Conservation (phyloP, 2,888 invertebrate genomes). For the Ethmia dodecea region DNA sequence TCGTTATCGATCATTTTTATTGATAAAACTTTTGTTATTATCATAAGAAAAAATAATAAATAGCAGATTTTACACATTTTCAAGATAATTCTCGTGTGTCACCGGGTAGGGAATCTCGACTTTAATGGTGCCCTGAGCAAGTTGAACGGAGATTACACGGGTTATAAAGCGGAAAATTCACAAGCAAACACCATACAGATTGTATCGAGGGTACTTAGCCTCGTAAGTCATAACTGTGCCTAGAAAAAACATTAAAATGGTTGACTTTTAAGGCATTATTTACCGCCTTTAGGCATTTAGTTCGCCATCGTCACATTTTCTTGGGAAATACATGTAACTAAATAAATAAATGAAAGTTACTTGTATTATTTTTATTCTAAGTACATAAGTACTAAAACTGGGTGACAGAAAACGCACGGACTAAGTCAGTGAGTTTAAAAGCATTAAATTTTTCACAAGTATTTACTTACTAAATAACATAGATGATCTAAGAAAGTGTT, state of each 20-base stretch:
- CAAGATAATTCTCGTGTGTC: too few species aligned
- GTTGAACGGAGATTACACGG: constrained; percentile 46
- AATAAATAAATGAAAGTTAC: not conserved
- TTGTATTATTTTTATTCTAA: too few species aligned
- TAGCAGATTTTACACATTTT: constrained; percentile 2
- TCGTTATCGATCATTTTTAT: constrained; percentile 46
- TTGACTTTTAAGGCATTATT: not conserved
- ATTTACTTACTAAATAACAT: too few species aligned
- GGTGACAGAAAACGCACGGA: too few species aligned
- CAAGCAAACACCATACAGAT: not conserved
- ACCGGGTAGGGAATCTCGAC: too few species aligned
- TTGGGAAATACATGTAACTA: not conserved
- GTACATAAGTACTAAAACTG: too few species aligned
- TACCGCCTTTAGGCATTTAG: too few species aligned
- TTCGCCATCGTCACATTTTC: too few species aligned
- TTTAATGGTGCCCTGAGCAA: constrained; percentile 3
- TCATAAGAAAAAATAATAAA: constrained; percentile 7
- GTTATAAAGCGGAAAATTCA: constrained; percentile 30
- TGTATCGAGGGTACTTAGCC: not conserved
- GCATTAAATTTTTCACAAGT: too few species aligned
- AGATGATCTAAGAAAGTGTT: too few species aligned
- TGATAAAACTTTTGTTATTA: constrained; percentile 11
- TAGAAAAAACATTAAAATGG: not conserved
- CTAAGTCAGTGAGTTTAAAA: too few species aligned
- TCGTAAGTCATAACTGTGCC: constrained; percentile 1